These are phyloP conservation scores for Aphelenchoides fujianensis DNA, from an alignment of 1,140 invertebrate genomes.

Conservation along the genomic window DNA sequence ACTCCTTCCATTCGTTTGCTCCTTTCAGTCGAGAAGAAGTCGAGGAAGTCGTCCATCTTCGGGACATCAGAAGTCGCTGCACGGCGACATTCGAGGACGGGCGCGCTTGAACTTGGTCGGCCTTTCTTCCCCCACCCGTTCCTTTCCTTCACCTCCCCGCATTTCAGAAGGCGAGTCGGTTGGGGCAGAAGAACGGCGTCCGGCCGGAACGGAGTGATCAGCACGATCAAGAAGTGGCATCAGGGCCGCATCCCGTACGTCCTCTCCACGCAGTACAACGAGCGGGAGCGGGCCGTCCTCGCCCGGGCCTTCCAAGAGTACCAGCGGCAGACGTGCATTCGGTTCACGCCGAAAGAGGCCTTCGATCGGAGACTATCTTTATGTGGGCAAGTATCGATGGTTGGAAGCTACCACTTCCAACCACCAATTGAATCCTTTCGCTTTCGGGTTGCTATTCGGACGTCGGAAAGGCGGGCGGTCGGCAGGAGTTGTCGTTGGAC, in stretches of 20 bases:
- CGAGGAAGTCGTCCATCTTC: slow-evolving; percentile 29
- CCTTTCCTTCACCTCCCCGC: slow-evolving; percentile 14
- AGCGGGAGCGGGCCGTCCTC: slow-evolving; percentile 56
- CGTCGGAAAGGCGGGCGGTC: slow-evolving; percentile 58
- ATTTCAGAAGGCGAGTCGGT: slow-evolving; percentile 7
- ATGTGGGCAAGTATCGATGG: slow-evolving; percentile 55
- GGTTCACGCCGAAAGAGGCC: slow-evolving; percentile 66
- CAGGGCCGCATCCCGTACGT: slow-evolving; percentile 61
- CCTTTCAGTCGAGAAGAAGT: slow-evolving; percentile 33
- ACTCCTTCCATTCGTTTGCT: neutral
- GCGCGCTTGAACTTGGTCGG: slow-evolving; percentile 37
- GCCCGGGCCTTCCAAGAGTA: slow-evolving; percentile 64
- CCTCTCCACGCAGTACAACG: slow-evolving; percentile 54
- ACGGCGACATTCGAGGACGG: slow-evolving; percentile 53
- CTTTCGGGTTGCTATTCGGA: slow-evolving; percentile 58
- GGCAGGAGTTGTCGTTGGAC: slow-evolving; percentile 60
- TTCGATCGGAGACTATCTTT: slow-evolving; percentile 67
- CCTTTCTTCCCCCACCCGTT: no score
- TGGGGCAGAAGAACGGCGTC: slow-evolving; percentile 8
- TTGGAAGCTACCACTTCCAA: slow-evolving; percentile 6
- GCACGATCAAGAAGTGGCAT: slow-evolving; percentile 59
- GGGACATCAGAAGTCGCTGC: slow-evolving; percentile 48
- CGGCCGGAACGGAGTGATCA: slow-evolving; percentile 50
- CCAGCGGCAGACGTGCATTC: slow-evolving; percentile 68
- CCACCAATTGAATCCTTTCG: slow-evolving; percentile 9